Evolutionary conservation across 2,888 invertebrate species (phyloP).

Genomic region (Hetaerina titia): DNA sequence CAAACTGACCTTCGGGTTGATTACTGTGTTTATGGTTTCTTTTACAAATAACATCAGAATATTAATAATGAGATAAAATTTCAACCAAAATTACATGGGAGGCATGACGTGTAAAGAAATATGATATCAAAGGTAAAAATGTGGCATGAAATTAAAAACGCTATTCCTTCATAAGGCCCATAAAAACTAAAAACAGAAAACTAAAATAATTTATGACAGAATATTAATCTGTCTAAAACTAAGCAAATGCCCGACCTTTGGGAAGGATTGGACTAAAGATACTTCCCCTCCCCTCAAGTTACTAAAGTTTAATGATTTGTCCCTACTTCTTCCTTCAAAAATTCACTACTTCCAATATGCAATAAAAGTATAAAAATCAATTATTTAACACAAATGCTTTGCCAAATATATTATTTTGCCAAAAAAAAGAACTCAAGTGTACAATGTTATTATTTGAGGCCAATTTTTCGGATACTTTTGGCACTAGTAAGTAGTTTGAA

Average conservation of each 20-base stretch:
- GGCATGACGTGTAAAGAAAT: background rate
- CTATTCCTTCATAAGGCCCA: background rate
- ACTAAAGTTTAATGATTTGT: background rate
- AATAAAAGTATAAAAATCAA: too few relatives aligned
- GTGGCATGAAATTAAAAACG: background rate
- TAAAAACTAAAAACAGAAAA: background rate
- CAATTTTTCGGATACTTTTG: too few relatives aligned
- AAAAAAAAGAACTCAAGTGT: too few relatives aligned
- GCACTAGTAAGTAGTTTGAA: too few relatives aligned
- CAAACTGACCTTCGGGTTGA: too few relatives aligned
- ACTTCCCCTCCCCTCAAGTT: slow-evolving; percentile 13
- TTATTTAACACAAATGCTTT: too few relatives aligned
- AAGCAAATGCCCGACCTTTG: background rate
- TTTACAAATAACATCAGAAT: too few relatives aligned
- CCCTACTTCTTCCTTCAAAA: background rate
- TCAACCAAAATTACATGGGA: background rate
- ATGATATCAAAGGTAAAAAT: background rate
- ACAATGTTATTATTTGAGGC: too few relatives aligned
- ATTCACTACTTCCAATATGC: background rate
- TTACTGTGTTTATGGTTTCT: too few relatives aligned
- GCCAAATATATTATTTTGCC: too few relatives aligned
- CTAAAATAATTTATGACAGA: background rate
- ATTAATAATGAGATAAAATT: too few relatives aligned
- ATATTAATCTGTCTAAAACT: background rate
- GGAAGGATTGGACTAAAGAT: slow-evolving; percentile 19